These are phyloP conservation scores for Elachura formosa DNA, from an alignment of 2,113 vertebrate species.

Conservation along the genomic window DNA sequence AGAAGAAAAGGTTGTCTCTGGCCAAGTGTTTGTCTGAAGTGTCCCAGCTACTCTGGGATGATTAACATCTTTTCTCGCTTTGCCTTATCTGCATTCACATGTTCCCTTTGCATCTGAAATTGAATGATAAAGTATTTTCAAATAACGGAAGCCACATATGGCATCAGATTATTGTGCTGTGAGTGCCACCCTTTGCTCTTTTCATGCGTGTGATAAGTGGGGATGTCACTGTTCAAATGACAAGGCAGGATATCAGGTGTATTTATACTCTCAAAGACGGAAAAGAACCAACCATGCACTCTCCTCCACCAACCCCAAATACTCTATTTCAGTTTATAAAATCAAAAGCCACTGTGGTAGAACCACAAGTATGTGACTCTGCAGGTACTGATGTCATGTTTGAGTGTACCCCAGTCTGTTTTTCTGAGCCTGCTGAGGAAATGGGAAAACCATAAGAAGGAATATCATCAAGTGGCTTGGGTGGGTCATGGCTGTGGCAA, in stretches of 20 bases:
- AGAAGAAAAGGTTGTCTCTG: constrained; percentile 26
- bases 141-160: background rate
- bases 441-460: background rate
- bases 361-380: background rate
- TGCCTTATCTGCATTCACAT: background rate
- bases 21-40: constrained; percentile 24
- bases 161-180: background rate
- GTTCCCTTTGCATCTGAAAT: constrained; percentile 3
- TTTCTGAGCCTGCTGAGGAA: background rate
- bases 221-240: background rate
- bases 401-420: background rate
- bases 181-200: background rate
- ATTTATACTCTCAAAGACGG: background rate
- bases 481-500: background rate
- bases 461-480: background rate
- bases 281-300: background rate
- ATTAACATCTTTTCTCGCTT: constrained; percentile 15
- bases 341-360: rapidly evolving
- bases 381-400: background rate
- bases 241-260: background rate
- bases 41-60: constrained; percentile 17
- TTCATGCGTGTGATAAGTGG: background rate
- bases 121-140: constrained; percentile 1
- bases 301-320: background rate
- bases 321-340: background rate